Base-by-base conservation (phyloP, 2,797 vertebrate genomes). In the Kryptolebias ocellatus region DNA sequence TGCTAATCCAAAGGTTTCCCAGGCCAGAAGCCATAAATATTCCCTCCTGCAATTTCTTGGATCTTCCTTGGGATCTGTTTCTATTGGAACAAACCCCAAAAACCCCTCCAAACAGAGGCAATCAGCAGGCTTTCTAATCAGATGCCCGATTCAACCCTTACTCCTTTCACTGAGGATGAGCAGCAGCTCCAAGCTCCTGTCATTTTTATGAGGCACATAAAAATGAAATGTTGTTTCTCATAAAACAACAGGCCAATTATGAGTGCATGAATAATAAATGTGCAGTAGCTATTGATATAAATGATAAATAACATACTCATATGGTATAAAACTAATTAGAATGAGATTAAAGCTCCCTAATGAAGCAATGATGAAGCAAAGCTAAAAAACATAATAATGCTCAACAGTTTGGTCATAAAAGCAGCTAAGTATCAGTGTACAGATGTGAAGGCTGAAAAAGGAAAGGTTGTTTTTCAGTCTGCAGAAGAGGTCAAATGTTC, bases 191-290 rank as follows among this genome's bases (percentile, higher is more conserved):
- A 5, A n/a, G 17, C 42, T 46, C 24, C 1, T 29, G 56, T 31
- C 9, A 44, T 44, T 57, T 46, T 29, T 59, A 59, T 46, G 57
- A 47, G 10, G 10, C 45, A 12, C 27, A 31, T 60, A 47, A 60
- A 60, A 47, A 14, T 46, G 17, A 47, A 31, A 18, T 29, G 16
- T 29, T 59, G 57, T 31, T 31, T 47, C 28, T 47, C 27, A 59
- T 24, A 45, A 46, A 46, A 46, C 4, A 47, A 24, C 16, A n/a
- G 31, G 27, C 17, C 57, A 60, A 29, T 46, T 59, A 59, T 27
- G 46, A 46, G 16, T 57, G 39, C 39, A 57, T 57, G 4, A 15
- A n/a, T 27, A 60, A 14, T 60, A 47, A 29, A 60, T 8, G 28
- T 18, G 45, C 46, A 31, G 28, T 31, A 27, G 20, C 14, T 15